Percentiles rank a stretch among this genome's conserved stretches.
Conservation (phyloP, 1,140 invertebrate genomes). For the Agrypnia vestita region DNA sequence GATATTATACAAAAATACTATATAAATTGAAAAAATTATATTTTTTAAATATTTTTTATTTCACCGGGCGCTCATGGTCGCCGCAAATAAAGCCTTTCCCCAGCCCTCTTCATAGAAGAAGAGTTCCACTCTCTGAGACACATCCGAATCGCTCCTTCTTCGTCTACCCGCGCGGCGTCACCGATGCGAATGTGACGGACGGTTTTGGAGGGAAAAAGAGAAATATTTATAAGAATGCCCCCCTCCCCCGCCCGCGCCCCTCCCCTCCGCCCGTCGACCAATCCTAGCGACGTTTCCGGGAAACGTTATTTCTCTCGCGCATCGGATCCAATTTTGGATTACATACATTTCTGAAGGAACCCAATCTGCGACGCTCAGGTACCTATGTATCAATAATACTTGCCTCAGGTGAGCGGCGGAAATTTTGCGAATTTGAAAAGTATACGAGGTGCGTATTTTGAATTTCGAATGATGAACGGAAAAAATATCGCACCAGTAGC, state of each 20-base stretch:
- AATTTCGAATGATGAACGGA: conserved; percentile 9
- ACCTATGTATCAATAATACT: conserved; percentile 58
- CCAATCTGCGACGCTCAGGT: conserved; percentile 42
- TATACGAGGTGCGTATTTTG: conserved; percentile 16
- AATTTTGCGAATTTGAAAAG: conserved; percentile 9
- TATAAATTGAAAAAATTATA: too few species aligned
- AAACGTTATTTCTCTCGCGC: conserved; percentile 61
- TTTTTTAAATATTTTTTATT: too few species aligned
- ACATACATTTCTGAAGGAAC: conserved; percentile 60
- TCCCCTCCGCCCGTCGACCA: neutral
- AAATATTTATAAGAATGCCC: conserved; percentile 45
- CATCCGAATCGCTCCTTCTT: conserved; percentile 44
- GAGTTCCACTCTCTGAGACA: conserved; percentile 41
- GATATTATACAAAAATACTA: too few species aligned
- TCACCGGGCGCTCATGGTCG: neutral
- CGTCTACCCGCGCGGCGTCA: conserved; percentile 26
- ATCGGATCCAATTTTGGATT: conserved; percentile 62
- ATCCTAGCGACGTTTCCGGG: conserved; percentile 48
- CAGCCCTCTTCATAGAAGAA: conserved; percentile 30
- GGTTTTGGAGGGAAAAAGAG: conserved; percentile 42
- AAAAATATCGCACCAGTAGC: neutral
- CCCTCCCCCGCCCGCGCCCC: neutral
- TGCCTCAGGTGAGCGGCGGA: conserved; percentile 48
- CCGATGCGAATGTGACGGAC: conserved; percentile 51
- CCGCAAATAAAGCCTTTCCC: conserved; percentile 40